phyloP scores from a whole-genome alignment of 2,888 invertebrate genomes.

The Aspidiotus destructor region DNA sequence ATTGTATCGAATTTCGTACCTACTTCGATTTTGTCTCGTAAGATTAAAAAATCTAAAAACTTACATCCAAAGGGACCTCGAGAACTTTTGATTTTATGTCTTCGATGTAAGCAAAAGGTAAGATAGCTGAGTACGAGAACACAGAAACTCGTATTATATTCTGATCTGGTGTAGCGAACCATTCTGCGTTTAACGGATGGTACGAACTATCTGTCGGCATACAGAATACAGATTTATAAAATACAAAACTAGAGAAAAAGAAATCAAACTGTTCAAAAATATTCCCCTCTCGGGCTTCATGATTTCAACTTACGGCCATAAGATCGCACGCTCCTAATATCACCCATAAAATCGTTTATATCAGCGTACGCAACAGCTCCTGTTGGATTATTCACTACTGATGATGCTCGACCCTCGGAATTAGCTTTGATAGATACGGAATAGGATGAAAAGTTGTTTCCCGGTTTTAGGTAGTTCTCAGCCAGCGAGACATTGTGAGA shows the following conservation, averaged over 20 bases:
- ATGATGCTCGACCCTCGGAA: neutral
- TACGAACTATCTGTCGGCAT: neutral
- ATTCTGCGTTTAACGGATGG: slow-evolving; percentile 6
- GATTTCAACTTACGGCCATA: neutral
- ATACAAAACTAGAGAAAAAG: too few species aligned
- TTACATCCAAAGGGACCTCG: slow-evolving; percentile 69
- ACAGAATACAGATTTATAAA: too few species aligned
- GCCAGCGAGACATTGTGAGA: neutral
- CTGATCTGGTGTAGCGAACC: slow-evolving; percentile 29
- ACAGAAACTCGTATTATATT: slow-evolving; percentile 41
- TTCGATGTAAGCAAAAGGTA: slow-evolving; percentile 65
- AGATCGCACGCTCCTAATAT: slow-evolving; percentile 8
- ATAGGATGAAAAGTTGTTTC: neutral
- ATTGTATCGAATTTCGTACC: too few species aligned
- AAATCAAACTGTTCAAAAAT: too few species aligned
- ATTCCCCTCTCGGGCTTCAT: too few species aligned
- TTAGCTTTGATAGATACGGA: neutral
- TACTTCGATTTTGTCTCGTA: too few species aligned
- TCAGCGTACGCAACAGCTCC: neutral
- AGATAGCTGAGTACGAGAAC: slow-evolving; percentile 62
- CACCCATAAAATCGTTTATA: neutral
- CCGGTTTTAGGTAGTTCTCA: neutral
- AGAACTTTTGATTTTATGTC: slow-evolving; percentile 61
- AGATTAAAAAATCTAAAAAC: slow-evolving; percentile 38
- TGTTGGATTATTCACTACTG: neutral